phyloP scores from a whole-genome alignment of 2,797 vertebrate genomes.

The Gallinago solitaria region DNA sequence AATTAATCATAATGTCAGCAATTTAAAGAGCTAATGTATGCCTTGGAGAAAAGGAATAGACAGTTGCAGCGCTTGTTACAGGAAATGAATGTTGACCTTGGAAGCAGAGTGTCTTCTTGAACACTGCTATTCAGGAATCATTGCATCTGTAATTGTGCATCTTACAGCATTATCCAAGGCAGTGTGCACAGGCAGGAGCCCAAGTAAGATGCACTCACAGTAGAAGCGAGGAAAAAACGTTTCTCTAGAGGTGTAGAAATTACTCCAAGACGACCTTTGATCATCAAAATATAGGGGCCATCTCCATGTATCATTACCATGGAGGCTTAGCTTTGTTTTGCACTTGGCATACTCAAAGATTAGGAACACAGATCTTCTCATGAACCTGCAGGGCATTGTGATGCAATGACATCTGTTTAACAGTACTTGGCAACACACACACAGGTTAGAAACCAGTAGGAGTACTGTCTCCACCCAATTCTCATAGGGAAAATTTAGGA shows the following conservation, averaged over 20 bases:
- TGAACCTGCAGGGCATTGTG: not conserved
- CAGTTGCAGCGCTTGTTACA: not conserved
- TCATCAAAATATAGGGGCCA: not conserved
- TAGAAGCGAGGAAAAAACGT: not conserved
- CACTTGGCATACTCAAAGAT: not conserved
- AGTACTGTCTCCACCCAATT: not conserved
- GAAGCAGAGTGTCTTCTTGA: not conserved
- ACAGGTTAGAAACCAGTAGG: not conserved
- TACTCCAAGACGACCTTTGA: not conserved
- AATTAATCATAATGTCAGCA: not conserved
- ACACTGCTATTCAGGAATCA: not conserved
- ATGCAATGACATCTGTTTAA: not conserved
- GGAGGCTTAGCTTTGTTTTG: not conserved
- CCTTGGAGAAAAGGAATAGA: not conserved
- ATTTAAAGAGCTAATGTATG: not conserved
- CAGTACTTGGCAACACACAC: not conserved
- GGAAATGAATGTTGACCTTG: not conserved
- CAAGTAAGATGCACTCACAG: not conserved
- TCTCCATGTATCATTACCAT: not conserved
- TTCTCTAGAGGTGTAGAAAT: not conserved
- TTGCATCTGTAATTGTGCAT: not conserved
- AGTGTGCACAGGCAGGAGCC: not conserved
- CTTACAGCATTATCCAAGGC: not conserved
- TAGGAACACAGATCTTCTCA: not conserved
- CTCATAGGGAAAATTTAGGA: not conserved